Conservation (phyloP, 53 echinoderm and acorn worm genomes). For the Luidia sarsii region DNA sequence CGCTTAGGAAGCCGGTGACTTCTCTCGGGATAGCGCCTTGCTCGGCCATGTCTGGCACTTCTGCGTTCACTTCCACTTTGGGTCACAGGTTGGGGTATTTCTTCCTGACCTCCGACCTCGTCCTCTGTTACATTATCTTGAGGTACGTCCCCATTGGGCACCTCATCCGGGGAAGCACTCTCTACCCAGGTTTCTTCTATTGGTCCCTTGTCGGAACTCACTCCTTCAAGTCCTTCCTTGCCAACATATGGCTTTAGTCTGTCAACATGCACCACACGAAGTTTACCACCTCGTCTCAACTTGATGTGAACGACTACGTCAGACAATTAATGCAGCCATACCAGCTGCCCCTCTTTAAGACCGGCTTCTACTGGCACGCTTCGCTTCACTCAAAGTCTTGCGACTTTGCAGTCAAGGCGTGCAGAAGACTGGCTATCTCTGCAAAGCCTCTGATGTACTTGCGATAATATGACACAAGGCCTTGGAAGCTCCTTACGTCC, state of each 20-base stretch:
- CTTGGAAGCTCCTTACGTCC: conserved; percentile 51
- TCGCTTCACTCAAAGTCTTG: background rate
- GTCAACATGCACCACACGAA: background rate
- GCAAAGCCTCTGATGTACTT: conserved; percentile 38
- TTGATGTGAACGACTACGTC: too few species aligned
- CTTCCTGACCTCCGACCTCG: too few species aligned
- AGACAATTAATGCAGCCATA: background rate
- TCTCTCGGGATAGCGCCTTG: too few species aligned
- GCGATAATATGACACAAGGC: conserved; percentile 56
- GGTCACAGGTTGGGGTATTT: too few species aligned
- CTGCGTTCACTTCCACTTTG: too few species aligned
- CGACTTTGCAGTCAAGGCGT: conserved; percentile 22
- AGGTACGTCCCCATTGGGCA: too few species aligned
- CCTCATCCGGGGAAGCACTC: too few species aligned
- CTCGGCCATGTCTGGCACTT: too few species aligned
- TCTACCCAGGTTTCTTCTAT: too few species aligned
- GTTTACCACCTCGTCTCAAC: background rate
- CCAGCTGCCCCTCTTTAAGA: background rate
- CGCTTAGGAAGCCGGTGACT: too few species aligned
- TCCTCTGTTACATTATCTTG: too few species aligned
- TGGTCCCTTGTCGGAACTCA: conserved; percentile 5
- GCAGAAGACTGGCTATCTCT: conserved; percentile 38
- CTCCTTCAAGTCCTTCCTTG: background rate
- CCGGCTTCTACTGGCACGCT: background rate
- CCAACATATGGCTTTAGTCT: background rate